phyloP scores from a whole-genome alignment of 2,888 invertebrate species.

The Lydus trimaculatus region DNA sequence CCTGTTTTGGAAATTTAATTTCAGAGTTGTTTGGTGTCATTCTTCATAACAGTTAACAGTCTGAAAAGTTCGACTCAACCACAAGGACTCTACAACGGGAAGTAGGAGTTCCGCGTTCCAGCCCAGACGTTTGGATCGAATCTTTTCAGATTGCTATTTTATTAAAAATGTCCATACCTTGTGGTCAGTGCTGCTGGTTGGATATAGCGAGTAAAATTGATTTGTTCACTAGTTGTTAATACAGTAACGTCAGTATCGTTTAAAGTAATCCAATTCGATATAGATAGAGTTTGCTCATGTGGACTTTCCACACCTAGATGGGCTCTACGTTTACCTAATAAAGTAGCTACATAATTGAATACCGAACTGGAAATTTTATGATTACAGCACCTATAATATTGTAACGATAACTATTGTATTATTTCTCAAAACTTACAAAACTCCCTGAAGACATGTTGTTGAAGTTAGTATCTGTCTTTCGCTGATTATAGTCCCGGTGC shows the following conservation, averaged over 20 bases:
- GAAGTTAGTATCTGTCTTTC: constrained; percentile 70
- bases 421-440: constrained; percentile 14
- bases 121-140: too few relatives aligned
- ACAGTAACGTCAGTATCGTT: constrained; percentile 68
- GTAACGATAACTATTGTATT: not conserved
- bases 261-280: constrained; percentile 68
- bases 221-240: constrained; percentile 68
- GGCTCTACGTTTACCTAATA: constrained; percentile 73
- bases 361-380: constrained; percentile 57
- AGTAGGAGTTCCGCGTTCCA: too few relatives aligned
- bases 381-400: not conserved
- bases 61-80: too few relatives aligned
- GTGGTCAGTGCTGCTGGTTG: constrained; percentile 68
- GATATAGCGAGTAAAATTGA: constrained; percentile 69
- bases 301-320: constrained; percentile 68
- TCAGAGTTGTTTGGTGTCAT: too few relatives aligned
- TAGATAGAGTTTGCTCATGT: constrained; percentile 72
- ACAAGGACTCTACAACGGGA: too few relatives aligned
- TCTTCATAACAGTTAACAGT: too few relatives aligned
- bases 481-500: constrained; percentile 74
- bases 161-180: too few relatives aligned
- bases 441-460: constrained; percentile 59
- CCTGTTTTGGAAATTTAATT: too few relatives aligned
- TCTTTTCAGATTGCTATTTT: too few relatives aligned
- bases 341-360: constrained; percentile 67